Evolutionary conservation across 2,888 invertebrate genomes (phyloP).

Genomic region (Rhamnusium bicolor): DNA sequence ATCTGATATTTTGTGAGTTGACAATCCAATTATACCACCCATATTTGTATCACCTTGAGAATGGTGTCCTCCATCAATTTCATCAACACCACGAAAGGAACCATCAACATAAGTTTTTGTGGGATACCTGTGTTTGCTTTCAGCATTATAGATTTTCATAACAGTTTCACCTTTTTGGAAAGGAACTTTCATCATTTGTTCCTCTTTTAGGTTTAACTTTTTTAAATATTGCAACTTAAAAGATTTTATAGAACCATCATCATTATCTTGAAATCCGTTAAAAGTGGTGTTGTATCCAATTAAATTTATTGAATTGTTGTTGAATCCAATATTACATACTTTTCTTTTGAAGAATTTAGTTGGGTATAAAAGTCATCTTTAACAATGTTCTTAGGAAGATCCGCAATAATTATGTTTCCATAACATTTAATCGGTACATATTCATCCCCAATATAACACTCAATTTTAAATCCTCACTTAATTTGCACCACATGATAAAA

Average conservation of each 20-base stretch:
- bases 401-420: neutral
- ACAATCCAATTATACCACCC: neutral
- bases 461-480: conserved; percentile 1
- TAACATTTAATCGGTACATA: neutral
- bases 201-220: conserved; percentile 2
- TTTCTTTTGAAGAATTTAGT: conserved; percentile 11
- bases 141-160: conserved; percentile 5
- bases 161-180: neutral
- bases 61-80: neutral
- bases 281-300: conserved; percentile 15
- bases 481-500: conserved; percentile 2
- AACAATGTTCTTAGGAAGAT: conserved; percentile 1
- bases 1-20: conserved; percentile 1
- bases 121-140: neutral
- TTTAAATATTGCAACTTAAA: conserved; percentile 14
- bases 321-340: conserved; percentile 11
- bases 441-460: conserved; percentile 9
- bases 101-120: neutral
- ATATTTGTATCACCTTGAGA: neutral
- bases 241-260: conserved; percentile 1
- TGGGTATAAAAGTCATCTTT: conserved; percentile 9
- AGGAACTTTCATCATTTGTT: neutral
- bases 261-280: neutral
- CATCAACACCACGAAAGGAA: neutral
- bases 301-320: conserved; percentile 1